A percentile compares a stretch with the other conserved stretches of the same genome.
Evolutionary conservation across 2,797 vertebrate species (phyloP).

Genomic region (Epinephelus malabaricus): DNA sequence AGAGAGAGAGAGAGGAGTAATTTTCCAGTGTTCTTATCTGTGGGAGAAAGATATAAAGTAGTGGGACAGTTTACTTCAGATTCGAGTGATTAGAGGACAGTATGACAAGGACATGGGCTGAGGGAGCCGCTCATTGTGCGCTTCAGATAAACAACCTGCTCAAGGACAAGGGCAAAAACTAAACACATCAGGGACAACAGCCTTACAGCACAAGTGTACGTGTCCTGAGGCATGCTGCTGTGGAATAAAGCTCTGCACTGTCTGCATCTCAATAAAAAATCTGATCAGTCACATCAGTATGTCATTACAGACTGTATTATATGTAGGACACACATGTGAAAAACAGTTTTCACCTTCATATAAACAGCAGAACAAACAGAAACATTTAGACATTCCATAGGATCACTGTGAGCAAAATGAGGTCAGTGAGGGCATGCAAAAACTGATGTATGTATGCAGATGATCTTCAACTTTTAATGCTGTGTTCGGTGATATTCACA

Average conservation of each 20-base stretch:
- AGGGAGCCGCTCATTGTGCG: conserved; percentile 72
- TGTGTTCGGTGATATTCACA: neutral
- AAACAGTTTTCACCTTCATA: conserved; percentile 24
- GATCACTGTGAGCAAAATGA: neutral
- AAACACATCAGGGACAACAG: conserved; percentile 74
- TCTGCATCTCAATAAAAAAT: conserved; percentile 41
- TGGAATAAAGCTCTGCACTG: conserved; percentile 48
- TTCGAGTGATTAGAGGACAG: conserved; percentile 75
- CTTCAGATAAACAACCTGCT: conserved; percentile 85
- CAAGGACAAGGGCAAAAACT: conserved; percentile 73
- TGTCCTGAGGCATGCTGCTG: conserved; percentile 80
- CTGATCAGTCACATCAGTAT: conserved; percentile 24
- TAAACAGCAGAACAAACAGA: conserved; percentile 35
- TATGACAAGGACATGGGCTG: conserved; percentile 68
- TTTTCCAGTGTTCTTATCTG: conserved; percentile 70
- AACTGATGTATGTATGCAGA: neutral
- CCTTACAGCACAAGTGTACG: conserved; percentile 79
- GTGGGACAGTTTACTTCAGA: conserved; percentile 81
- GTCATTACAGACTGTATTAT: conserved; percentile 18
- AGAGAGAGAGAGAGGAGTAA: conserved; percentile 40
- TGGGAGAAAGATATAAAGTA: conserved; percentile 76
- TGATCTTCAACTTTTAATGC: neutral
- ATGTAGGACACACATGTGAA: neutral
- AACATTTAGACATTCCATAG: neutral
- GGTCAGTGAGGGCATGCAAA: neutral